Conservation (phyloP, 1,140 invertebrate genomes). For the Rhopalosiphum padi region DNA sequence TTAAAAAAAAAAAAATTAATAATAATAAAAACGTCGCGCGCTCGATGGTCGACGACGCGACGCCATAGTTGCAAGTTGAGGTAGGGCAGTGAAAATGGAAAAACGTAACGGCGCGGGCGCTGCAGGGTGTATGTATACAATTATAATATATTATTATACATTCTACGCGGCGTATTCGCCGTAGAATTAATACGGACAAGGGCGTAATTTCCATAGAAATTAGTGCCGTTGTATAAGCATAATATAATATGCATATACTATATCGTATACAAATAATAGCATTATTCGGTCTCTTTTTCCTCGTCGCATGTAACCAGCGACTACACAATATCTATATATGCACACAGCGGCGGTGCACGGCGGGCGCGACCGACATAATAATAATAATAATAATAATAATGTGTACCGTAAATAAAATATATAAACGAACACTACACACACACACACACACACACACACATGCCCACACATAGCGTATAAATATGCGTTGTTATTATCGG, state of each 20-base stretch:
- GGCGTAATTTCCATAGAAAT: background rate
- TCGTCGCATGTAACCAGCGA: background rate
- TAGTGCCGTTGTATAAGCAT: background rate
- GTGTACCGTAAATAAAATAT: background rate
- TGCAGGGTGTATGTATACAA: background rate
- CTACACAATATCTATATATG: no score
- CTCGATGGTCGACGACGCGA: background rate
- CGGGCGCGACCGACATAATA: background rate
- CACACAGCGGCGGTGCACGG: no score
- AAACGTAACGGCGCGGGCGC: background rate
- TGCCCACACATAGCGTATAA: background rate
- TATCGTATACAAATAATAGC: background rate
- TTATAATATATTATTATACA: background rate
- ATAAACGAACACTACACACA: background rate
- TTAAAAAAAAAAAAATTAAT: background rate
- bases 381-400: background rate
- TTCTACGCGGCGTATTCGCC: background rate
- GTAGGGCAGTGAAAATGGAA: conserved; percentile 13
- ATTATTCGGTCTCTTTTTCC: background rate
- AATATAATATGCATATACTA: background rate
- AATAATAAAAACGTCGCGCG: background rate
- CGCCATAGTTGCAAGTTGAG: background rate
- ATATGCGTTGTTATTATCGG: background rate
- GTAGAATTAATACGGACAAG: background rate
- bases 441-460: no score